Percentiles rank a stretch among this genome's conserved stretches.
phyloP scores from a whole-genome alignment of 2,113 vertebrate genomes.

The Psephotus haematonotus region DNA sequence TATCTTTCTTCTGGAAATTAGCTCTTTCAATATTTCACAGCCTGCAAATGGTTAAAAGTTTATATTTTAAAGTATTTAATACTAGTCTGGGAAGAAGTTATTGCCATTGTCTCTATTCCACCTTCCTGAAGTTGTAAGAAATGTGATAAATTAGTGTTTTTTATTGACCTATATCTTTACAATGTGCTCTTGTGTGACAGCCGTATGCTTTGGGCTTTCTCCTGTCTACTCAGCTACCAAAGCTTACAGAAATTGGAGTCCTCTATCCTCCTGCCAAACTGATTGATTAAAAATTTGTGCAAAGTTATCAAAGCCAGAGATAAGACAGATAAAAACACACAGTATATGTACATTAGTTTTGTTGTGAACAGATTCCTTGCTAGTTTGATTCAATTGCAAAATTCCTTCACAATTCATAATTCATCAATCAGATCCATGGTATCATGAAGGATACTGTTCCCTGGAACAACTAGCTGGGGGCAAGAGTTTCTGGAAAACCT shows the following conservation, averaged over 20 bases:
- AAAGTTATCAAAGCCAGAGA: not conserved
- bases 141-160: not conserved
- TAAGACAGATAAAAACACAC: not conserved
- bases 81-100: not conserved
- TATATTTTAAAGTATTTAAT: not conserved
- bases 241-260: not conserved
- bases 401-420: not conserved
- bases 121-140: not conserved
- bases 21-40: not conserved
- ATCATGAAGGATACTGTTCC: not conserved
- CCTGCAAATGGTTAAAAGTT: not conserved
- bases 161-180: not conserved
- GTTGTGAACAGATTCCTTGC: not conserved
- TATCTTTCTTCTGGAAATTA: not conserved
- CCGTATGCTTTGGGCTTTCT: not conserved
- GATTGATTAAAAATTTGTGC: not conserved
- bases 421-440: not conserved
- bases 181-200: not conserved
- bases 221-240: not conserved
- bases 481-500: not conserved
- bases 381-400: not conserved
- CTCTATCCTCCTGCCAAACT: not conserved
- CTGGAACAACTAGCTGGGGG: not conserved
- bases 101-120: not conserved
- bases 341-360: accelerated